phyloP scores from a whole-genome alignment of 1,140 invertebrate genomes.

The Drosophila varians region DNA sequence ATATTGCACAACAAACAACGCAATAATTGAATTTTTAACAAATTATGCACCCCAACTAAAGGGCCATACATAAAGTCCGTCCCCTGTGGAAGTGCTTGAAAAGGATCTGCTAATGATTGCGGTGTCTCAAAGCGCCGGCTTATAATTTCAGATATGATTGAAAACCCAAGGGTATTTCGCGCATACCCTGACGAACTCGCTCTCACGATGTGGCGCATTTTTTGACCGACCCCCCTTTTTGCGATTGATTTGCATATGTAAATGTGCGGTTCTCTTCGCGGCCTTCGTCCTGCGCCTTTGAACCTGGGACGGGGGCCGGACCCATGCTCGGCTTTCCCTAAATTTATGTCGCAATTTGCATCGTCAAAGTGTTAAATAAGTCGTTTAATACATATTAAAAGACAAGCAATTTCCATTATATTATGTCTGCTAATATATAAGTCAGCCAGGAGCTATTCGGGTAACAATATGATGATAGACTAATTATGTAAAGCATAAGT shows the following conservation, averaged over 20 bases:
- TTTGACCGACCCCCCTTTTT: background rate
- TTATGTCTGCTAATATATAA: constrained; percentile 49
- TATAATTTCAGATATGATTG: constrained; percentile 80
- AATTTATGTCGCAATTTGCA: constrained; percentile 76
- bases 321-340: constrained; percentile 46
- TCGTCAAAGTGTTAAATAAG: constrained; percentile 76
- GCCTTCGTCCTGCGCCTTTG: constrained; percentile 26
- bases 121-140: constrained; percentile 61
- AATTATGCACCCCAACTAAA: constrained; percentile 54
- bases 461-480: constrained; percentile 65
- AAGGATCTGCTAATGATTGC: constrained; percentile 60
- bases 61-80: constrained; percentile 1
- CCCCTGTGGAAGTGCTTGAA: constrained; percentile 1
- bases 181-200: constrained; percentile 28
- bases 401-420: constrained; percentile 76
- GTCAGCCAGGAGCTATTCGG: constrained; percentile 27
- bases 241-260: constrained; percentile 53
- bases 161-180: constrained; percentile 74
- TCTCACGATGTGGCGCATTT: constrained; percentile 17
- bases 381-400: constrained; percentile 78
- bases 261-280: constrained; percentile 40
- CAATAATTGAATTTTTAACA: constrained; percentile 59
- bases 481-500: constrained; percentile 38
- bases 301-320: constrained; percentile 4
- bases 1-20: constrained; percentile 59